Conservation (phyloP, 2,797 vertebrate genomes). For the Heliangelus exortis region DNA sequence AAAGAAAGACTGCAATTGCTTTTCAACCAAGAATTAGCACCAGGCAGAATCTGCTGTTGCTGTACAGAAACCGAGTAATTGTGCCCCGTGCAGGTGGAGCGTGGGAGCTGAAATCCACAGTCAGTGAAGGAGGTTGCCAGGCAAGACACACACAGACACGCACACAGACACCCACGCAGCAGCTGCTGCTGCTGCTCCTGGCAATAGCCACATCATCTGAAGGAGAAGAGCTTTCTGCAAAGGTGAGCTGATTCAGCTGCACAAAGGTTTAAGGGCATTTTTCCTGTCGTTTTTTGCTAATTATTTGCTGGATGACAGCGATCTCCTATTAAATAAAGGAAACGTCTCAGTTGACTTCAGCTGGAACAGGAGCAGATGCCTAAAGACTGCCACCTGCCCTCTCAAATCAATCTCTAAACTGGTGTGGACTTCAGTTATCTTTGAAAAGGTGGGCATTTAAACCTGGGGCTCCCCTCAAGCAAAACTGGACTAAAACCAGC, state of each 20-base stretch:
- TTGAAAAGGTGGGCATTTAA: constrained; percentile 1
- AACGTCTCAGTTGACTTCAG: background rate
- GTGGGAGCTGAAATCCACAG: constrained; percentile 14
- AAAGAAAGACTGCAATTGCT: background rate
- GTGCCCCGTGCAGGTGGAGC: background rate
- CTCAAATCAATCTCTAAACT: background rate
- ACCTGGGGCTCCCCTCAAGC: background rate
- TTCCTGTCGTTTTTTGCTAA: background rate
- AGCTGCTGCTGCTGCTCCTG: background rate
- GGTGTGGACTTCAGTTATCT: background rate
- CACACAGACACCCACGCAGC: background rate
- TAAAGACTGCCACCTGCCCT: background rate
- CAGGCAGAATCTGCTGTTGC: background rate
- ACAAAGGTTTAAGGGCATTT: background rate
- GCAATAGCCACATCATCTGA: background rate
- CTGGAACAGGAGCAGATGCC: background rate
- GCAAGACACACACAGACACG: background rate
- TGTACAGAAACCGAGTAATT: background rate
- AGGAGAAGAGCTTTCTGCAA: background rate
- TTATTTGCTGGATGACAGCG: background rate
- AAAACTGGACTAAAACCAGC: background rate
- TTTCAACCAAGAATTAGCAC: background rate
- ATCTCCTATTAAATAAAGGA: background rate
- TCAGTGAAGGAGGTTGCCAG: background rate
- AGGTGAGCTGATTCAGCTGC: constrained; percentile 2